Evolutionary conservation across 2,113 vertebrate genomes (phyloP), one percentile per base, ranked within the genome.

Genomic region (Hippocampus guttulatus): DNA sequence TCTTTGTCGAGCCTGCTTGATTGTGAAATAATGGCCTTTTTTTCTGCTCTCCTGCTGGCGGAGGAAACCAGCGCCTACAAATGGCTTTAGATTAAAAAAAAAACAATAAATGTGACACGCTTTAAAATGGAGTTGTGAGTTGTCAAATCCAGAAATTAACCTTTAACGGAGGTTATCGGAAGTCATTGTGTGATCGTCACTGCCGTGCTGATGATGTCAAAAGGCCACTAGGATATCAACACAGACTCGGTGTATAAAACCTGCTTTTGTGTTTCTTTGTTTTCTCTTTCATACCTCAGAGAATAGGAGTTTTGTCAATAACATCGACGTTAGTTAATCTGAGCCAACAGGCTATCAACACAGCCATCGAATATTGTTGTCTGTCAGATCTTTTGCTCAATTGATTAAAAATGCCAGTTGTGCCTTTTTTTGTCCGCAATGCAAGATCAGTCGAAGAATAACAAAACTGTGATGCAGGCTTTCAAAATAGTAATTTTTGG

Each of bases 1-100:
- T 81, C 68, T 81, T 68, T 71, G 73, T 79, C 55, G 71, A 78
- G 84, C 70, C 75, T 57, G 75, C 74, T 71, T 85, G 82, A 85
- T 83, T 75, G 74, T 71, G 63, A 80, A 83, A 80, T 76, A 79
- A 83, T 76, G 78, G 65, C 72, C 54, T 74, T 80, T 80, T 73
- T 80, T 74, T 60, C 67, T 21, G 16, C 20, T 12, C 18, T 4
- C 3, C 33, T 5, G 61, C 33, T 30, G 81, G 58, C 71, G 64
- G 77, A 69, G 68, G 78, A 80, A 70, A 79, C 74, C 61, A 68
- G 69, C 54, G 14, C 69, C 3, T 38, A 70, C 68, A 40, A 82
- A 81, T 73, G 70, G 80, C 82, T 75, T 64, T 9, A 75, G 75
- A 84, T 85, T n/a, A 63, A 49, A 77, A 84, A 81, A 76, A 67